Evolutionary conservation across 2,888 invertebrate genomes (phyloP), one percentile per base, ranked within the genome.

Genomic region (Ochropleura plecta): DNA sequence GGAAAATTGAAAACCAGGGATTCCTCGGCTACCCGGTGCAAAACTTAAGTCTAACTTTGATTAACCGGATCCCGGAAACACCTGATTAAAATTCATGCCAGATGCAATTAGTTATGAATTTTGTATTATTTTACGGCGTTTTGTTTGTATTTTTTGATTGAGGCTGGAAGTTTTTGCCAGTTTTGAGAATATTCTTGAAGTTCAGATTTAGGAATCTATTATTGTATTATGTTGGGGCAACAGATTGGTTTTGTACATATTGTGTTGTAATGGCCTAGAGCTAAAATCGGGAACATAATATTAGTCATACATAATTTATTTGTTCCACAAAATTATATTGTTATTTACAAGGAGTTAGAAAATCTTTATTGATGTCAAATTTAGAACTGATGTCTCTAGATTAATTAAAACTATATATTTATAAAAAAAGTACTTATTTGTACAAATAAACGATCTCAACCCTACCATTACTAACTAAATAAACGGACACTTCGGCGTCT

Each of bases 1-100:
- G 94, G 93, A 95, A 95, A 96, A 95, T 95, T 95, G 93, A 94
- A 95, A 95, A 91, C 88, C 89, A 62, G 84, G 81, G 75, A 67
- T 65, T 67, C 59, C 79, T 73, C 70, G 69, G 67, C 84, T 88
- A 81, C 49, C 53, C 80, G 55, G 44, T 57, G 40, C 86, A 85
- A 88, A 86, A 89, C 91, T 86, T 88, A 89, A 90, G 90, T 90
- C 91, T 91, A 92, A 93, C 91, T 94, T 94, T 92, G 90, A 93
- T 93, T 91, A 92, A 93, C 90, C 86, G 84, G 85, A 90, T 91
- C 90, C 90, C 62, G 62, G 62, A 85, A 88, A 90, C 85, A 88
- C 84, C 88, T 92, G 90, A 91, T 93, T 91, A 89, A 91, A 91
- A 91, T 91, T 90, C 48, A 60, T 75, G 51, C 69, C 72, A 55